Evolutionary conservation across 2,797 vertebrate species (phyloP).

Genomic region (Aphelocoma californica): DNA sequence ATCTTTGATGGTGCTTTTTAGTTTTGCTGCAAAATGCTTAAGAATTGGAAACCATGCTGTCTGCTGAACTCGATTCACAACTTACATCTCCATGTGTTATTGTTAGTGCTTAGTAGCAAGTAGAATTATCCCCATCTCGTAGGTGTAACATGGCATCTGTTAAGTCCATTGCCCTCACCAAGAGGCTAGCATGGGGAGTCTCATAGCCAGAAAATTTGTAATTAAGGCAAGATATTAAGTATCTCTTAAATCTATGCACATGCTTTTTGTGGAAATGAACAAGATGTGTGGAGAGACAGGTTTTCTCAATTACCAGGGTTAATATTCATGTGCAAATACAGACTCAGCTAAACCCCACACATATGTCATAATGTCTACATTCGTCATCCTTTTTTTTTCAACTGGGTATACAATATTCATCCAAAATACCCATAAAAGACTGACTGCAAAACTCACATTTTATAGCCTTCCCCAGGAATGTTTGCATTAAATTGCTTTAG

Average conservation of each 20-base stretch:
- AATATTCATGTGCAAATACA: slow-evolving; percentile 72
- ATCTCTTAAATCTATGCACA: slow-evolving; percentile 56
- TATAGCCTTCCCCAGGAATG: slow-evolving; percentile 68
- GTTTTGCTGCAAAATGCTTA: slow-evolving; percentile 43
- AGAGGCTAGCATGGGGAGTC: slow-evolving; percentile 3
- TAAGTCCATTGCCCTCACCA: slow-evolving; percentile 29
- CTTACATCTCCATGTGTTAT: slow-evolving; percentile 48
- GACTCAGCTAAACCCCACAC: slow-evolving; percentile 60
- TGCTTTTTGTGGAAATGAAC: slow-evolving; percentile 52
- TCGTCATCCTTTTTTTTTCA: slow-evolving; percentile 57
- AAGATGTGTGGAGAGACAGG: slow-evolving; percentile 47
- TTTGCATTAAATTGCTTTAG: slow-evolving; percentile 70
- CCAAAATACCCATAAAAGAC: slow-evolving; percentile 70
- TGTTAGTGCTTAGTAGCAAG: slow-evolving; percentile 40
- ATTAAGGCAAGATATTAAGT: slow-evolving; percentile 57
- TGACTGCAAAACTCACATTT: slow-evolving; percentile 69
- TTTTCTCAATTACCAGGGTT: slow-evolving; percentile 58
- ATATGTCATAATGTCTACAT: slow-evolving; percentile 66
- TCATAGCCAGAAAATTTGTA: slow-evolving; percentile 55
- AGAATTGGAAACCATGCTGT: slow-evolving; percentile 41
- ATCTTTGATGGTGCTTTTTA: slow-evolving; percentile 62
- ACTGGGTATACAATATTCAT: slow-evolving; percentile 55
- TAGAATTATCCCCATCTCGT: slow-evolving; percentile 23
- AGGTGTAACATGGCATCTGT: slow-evolving; percentile 51
- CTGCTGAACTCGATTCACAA: slow-evolving; percentile 55